Conservation (phyloP, 2,888 invertebrate genomes). For the Acronicta aceris region DNA sequence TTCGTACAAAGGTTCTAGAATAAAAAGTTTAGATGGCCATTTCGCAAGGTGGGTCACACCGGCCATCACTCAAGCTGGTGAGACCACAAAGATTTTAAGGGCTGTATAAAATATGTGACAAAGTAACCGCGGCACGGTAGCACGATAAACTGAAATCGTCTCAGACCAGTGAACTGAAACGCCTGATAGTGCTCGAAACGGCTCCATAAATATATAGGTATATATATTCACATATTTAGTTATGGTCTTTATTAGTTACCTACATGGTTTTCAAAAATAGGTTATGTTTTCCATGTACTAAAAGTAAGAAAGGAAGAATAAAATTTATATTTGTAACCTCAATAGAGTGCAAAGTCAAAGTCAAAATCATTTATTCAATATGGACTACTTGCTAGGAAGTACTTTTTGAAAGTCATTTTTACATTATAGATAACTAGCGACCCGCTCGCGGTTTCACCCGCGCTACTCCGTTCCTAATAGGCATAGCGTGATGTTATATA, state of each 20-base stretch:
- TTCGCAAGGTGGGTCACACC: conserved; percentile 9
- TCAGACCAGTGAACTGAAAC: conserved; percentile 67
- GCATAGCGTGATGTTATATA: no score
- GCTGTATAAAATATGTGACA: conserved; percentile 61
- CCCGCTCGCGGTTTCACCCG: no score
- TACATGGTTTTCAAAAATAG: conserved; percentile 30
- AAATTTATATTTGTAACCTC: no score
- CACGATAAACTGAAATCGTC: conserved; percentile 61
- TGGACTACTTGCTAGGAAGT: no score
- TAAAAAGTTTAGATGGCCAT: conserved; percentile 8
- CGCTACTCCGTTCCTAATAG: no score
- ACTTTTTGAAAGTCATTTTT: no score
- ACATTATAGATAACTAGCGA: no score
- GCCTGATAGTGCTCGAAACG: conserved; percentile 65
- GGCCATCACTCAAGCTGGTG: conserved; percentile 19
- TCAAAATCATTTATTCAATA: no score
- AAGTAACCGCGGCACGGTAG: conserved; percentile 54
- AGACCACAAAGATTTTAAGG: conserved; percentile 50
- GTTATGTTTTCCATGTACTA: no score
- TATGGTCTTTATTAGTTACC: conserved; percentile 40
- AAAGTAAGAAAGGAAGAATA: no score
- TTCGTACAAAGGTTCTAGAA: conserved; percentile 6
- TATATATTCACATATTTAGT: conserved; percentile 25
- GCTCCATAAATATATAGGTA: conserved; percentile 61
- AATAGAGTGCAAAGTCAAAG: no score